Evolutionary conservation across 2,113 vertebrate genomes (phyloP).

Genomic region (Brachionichthys hirsutus): DNA sequence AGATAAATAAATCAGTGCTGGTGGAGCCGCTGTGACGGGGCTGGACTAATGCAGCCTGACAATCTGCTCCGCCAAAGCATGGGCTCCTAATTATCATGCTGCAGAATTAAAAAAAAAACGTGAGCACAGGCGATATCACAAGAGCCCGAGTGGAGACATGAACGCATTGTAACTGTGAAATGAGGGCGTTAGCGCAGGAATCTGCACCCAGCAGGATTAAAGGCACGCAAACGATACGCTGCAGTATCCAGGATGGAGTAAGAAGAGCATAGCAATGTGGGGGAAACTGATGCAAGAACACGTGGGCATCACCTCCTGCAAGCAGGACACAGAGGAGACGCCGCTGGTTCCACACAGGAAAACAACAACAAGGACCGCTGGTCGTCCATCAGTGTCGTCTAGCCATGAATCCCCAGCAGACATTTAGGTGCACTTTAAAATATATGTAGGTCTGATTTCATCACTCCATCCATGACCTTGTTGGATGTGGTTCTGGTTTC

Average conservation of each 20-base stretch:
- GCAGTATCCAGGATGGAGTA: background rate
- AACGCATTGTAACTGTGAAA: slow-evolving; percentile 34
- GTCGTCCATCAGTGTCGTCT: too few species aligned
- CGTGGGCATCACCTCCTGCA: too few species aligned
- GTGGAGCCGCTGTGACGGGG: slow-evolving; percentile 45
- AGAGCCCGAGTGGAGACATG: slow-evolving; percentile 17
- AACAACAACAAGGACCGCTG: too few species aligned
- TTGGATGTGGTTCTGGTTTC: slow-evolving; percentile 45
- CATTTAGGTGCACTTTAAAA: too few species aligned
- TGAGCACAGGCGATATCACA: slow-evolving; percentile 40
- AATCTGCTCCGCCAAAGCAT: slow-evolving; percentile 45
- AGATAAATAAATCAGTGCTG: slow-evolving; percentile 55
- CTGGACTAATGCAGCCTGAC: slow-evolving; percentile 62
- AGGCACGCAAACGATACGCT: slow-evolving; percentile 6
- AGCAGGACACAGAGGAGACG: too few species aligned
- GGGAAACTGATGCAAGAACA: background rate
- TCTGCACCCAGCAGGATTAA: background rate
- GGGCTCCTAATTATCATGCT: slow-evolving; percentile 53
- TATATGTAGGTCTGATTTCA: too few species aligned
- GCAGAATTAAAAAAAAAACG: slow-evolving; percentile 49
- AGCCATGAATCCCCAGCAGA: too few species aligned
- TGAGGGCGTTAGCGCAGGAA: slow-evolving; percentile 7
- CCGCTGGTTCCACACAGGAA: too few species aligned
- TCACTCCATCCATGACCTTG: slow-evolving; percentile 27
- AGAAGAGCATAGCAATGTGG: background rate